Evolutionary conservation across 2,113 vertebrate species (phyloP), one percentile per base, ranked within the genome.

Genomic region (Fulmarus glacialis): DNA sequence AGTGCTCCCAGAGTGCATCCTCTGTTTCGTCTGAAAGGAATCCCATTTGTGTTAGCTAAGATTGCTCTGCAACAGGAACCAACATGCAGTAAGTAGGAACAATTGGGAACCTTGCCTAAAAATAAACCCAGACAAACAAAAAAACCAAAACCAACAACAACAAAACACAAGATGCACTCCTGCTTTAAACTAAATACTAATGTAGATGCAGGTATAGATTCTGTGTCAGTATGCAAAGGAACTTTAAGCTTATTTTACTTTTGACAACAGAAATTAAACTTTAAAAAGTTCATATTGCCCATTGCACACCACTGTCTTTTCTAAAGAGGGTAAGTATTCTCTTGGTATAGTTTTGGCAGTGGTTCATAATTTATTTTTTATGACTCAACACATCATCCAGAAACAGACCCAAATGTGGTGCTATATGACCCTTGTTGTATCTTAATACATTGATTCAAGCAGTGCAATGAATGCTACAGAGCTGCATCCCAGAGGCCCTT

Each of bases 131-230:
- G 43, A 52, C 4, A 64, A 48, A 53, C 4, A 71, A 70, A 48
- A 63, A 30, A 19, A 1, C 4, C 7, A 13, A 12, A 84, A 20
- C 9, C n/a, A 86, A 0, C 27, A 62, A 2, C 14, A 42, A 22
- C 4, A 67, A 78, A 88, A 34, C 3, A 66, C 17, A n/a, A 21
- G 9, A 4, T 9, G 36, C 40, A 15, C 3, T 82, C 22, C 60
- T 84, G 38, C 26, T 72, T 93, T 43, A 8, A 89, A 40, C 8
- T 30, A 38, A 67, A 52, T 24, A 7, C 7, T 67, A 29, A 32
- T 15, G 7, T 43, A 66, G 20, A 29, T 6, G 2, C 20, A 83
- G 26, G 20, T 22, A 53, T 21, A 66, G 73, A 63, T 63, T 84
- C 66, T 89, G 24, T 58, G 27, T 38, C 36, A 53, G 36, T 60